Evolutionary conservation across 2,888 invertebrate genomes (phyloP).

Genomic region (Iselma pallidipennis): DNA sequence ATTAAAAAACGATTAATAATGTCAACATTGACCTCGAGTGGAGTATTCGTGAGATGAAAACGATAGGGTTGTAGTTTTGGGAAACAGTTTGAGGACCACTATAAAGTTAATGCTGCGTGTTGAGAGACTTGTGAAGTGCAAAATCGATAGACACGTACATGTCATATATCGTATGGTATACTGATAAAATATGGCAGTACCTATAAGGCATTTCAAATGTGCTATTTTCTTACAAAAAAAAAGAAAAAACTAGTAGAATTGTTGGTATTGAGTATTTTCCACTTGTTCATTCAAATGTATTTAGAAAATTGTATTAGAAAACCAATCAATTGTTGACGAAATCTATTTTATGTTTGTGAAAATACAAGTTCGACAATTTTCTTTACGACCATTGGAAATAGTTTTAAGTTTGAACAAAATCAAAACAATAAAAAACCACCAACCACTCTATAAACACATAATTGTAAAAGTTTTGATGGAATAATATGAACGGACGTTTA

Average conservation of each 20-base stretch:
- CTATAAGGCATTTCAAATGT: conserved; percentile 34
- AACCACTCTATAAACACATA: conserved; percentile 15
- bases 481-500: conserved; percentile 22
- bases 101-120: conserved; percentile 21
- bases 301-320: background rate
- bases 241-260: background rate
- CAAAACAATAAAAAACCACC: background rate
- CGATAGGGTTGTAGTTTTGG: conserved; percentile 7
- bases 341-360: background rate
- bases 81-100: conserved; percentile 22
- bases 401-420: background rate
- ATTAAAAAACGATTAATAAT: too few relatives aligned
- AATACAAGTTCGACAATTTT: background rate
- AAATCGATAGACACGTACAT: conserved; percentile 37
- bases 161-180: conserved; percentile 34
- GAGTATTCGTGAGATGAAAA: background rate
- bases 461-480: conserved; percentile 24
- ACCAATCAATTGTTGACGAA: background rate
- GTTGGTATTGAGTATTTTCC: too few relatives aligned
- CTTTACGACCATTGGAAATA: background rate
- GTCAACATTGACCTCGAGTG: too few relatives aligned
- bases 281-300: background rate
- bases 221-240: conserved; percentile 35
- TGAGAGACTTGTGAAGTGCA: conserved; percentile 34
- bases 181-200: conserved; percentile 32